Percentiles rank a stretch among this genome's conserved stretches.
phyloP scores from a whole-genome alignment of 1,140 invertebrate species.

The Lucilia sericata region DNA sequence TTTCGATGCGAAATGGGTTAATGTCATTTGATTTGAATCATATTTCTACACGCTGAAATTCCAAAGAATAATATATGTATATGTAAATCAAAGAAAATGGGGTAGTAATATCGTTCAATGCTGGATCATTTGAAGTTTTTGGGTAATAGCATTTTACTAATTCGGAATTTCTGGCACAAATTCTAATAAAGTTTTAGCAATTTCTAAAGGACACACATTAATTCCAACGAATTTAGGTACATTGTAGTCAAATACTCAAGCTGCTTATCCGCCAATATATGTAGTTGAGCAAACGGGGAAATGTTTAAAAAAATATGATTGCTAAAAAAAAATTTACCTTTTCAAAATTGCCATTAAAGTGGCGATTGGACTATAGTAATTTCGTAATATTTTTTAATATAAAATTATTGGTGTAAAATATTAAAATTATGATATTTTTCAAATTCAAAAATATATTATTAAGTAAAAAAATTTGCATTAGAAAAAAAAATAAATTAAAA shows the following conservation, averaged over 20 bases:
- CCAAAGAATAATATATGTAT: no score
- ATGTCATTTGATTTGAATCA: no score
- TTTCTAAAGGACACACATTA: no score
- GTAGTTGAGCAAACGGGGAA: background rate
- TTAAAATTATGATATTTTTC: background rate
- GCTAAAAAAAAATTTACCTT: conserved; percentile 76
- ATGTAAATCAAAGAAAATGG: no score
- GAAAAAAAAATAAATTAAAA: conserved; percentile 34
- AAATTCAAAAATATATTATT: conserved; percentile 25
- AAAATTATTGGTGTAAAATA: conserved; percentile 38
- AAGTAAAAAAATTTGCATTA: conserved; percentile 23
- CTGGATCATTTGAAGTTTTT: no score
- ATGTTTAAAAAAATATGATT: background rate
- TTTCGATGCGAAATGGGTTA: no score
- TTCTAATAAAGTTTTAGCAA: no score
- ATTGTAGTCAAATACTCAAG: background rate
- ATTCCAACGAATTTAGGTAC: no score
- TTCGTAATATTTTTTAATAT: conserved; percentile 54
- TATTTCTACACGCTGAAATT: no score
- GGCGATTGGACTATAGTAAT: conserved; percentile 82
- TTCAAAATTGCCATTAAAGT: conserved; percentile 86
- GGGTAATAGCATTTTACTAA: no score
- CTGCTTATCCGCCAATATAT: conserved; percentile 30
- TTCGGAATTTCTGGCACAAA: no score
- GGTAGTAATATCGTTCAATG: no score